Base-by-base conservation (phyloP, 2,113 vertebrate genomes). In the Hymenochirus boettgeri region DNA sequence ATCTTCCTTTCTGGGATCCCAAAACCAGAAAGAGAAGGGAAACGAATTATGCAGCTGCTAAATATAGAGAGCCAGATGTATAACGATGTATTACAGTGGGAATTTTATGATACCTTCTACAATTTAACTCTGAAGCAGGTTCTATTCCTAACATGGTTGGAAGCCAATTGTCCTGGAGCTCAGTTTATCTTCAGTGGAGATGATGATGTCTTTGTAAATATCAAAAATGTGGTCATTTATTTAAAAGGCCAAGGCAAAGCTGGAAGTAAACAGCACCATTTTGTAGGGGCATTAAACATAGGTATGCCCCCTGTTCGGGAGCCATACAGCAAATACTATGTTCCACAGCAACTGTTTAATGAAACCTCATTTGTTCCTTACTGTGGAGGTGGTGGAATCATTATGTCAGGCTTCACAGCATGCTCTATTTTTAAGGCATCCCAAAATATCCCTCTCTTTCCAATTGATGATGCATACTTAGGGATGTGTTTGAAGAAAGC, bases 91-190 rank as follows among this genome's bases (percentile, higher is more conserved):
- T 31, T 91, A 56, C 89, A 89, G 55, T 91, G 88, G 87, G 81
- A 90, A 70, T 89, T 90, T n/a, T 12, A 17, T 0, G 89, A 90
- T 59, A 64, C 82, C 0, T 90, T 90, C 74, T 87, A 74, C 65
- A 91, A 91, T 72, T 85, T 91, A 29, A 91, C 89, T 2, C 54
- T 90, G 62, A 91, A 91, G 9, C 88, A 91, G 73, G 42, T 85
- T 1, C 77, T 90, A 18, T 86, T 89, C 1, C 53, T 86, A 3
- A 67, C 85, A 23, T 91, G 88, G 89, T 69, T 85, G 81, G 57
- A 82, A 8, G 54, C 31, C 15, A 71, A 71, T 71, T 89, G 89
- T 27, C 85, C 81, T 0, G 67, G 76, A 0, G 79, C 57, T 22
- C 81, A 63, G 57, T 90, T 89, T 65, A 55, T 85, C 17, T 69